Base-by-base conservation (phyloP, 2,888 invertebrate species). In the Erpobdella octoculata region DNA sequence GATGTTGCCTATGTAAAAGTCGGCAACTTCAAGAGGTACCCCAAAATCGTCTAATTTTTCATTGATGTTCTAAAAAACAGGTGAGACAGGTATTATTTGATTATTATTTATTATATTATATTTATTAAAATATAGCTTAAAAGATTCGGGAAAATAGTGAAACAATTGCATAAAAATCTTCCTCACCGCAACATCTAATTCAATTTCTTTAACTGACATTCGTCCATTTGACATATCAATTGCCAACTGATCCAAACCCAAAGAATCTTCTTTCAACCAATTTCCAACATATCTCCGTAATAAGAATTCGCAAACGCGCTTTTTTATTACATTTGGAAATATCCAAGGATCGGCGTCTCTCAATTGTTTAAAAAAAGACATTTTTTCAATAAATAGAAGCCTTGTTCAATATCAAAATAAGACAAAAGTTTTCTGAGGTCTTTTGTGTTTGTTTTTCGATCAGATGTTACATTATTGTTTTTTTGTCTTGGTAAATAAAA, bases 191-290 rank as follows among this genome's bases (percentile, higher is more conserved):
- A 69, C 69, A 31, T 69, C 69, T 2, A 69, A 58, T 48, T 69
- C 69, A 35, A 69, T 58, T 18, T 69, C 33, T 33, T 33, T 69
- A 35, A 69, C 48, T n/a, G 28, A 28, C 1, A 58, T 58, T 15
- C 46, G 58, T n/a, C 69, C 69, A 53, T 69, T 69, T 53, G 48
- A 69, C n/a, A 69, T 28, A 58, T 69, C 69, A 18, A 69, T 33
- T 8, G 69, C 58, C 35, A 69, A 58, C 36, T 69, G 69, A 28
- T 69, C 69, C 15, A 69, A 25, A 36, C 58, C 58, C 8, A 69
- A 58, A n/a, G 46, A 25, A n/a, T 69, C 58, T 35, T 69, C 69
- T 35, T 69, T 69, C 33, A 69, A 21, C 53, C 53, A 69, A 28
- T 25, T 21, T 3, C 69, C 53, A n/a, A 53, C 69, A 53, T 58